These are phyloP conservation scores for Vidua chalybeata DNA, from an alignment of 2,113 vertebrate species.

Conservation along the genomic window DNA sequence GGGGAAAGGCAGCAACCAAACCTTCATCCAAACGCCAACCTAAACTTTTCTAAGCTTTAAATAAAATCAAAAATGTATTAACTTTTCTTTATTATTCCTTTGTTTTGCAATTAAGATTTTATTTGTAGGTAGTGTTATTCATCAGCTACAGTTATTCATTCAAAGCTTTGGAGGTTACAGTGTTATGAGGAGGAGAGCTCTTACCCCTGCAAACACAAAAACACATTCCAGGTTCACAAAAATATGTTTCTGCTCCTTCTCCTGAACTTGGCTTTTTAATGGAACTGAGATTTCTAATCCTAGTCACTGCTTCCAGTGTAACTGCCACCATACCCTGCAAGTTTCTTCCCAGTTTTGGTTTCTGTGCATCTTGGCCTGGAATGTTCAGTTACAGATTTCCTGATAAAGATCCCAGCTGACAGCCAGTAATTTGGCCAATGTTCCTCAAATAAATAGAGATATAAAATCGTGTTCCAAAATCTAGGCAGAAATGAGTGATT, in stretches of 20 bases:
- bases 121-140: not conserved
- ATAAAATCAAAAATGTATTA: not conserved
- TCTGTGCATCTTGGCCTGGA: not conserved
- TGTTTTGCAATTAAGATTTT: slow-evolving; percentile 61
- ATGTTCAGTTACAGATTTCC: not conserved
- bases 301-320: not conserved
- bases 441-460: not conserved
- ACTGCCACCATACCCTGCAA: not conserved
- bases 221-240: not conserved
- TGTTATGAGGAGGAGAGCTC: not conserved
- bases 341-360: not conserved
- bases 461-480: not conserved
- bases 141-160: slow-evolving; percentile 16
- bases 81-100: slow-evolving; percentile 40
- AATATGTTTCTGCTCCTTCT: not conserved
- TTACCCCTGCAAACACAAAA: not conserved
- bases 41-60: slow-evolving; percentile 40
- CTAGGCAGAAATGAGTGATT: not conserved
- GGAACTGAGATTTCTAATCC: not conserved
- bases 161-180: not conserved
- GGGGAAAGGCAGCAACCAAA: slow-evolving; percentile 25
- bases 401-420: not conserved
- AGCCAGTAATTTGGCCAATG: not conserved
- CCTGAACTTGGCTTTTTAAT: not conserved
- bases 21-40: slow-evolving; percentile 16